These are phyloP conservation scores for Chironomus tepperi DNA, from an alignment of 1,140 invertebrate genomes.

Conservation along the genomic window DNA sequence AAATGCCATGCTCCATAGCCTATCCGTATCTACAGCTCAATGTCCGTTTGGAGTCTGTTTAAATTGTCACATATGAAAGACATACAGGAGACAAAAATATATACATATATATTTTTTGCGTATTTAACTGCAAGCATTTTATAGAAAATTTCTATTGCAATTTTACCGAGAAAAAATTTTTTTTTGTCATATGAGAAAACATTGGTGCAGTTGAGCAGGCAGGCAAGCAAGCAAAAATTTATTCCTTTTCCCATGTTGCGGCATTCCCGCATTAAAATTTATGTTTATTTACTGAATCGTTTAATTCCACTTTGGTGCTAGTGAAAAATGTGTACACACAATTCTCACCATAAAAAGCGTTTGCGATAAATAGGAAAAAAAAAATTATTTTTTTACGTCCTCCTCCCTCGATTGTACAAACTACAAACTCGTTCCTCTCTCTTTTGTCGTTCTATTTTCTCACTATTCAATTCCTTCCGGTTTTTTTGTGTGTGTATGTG, in stretches of 20 bases:
- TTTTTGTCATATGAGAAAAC: not conserved
- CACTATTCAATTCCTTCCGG: no score
- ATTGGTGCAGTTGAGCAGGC: not conserved
- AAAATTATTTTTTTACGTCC: not conserved
- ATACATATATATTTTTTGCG: not conserved
- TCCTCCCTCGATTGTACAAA: not conserved
- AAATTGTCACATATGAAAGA: not conserved
- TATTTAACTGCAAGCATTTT: conserved; percentile 17
- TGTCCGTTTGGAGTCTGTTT: no score
- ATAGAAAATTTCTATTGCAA: not conserved
- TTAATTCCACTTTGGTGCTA: conserved; percentile 1
- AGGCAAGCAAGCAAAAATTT: conserved; percentile 12
- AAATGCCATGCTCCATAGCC: not conserved
- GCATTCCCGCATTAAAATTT: conserved; percentile 11
- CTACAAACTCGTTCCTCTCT: no score
- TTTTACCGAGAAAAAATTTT: not conserved
- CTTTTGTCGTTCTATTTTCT: no score
- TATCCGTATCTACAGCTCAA: no score
- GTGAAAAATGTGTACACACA: conserved; percentile 12
- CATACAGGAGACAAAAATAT: not conserved
- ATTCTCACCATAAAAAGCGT: not conserved
- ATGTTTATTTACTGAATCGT: conserved; percentile 23
- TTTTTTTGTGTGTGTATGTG: no score
- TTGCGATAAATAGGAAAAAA: not conserved
- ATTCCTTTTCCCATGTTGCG: conserved; percentile 5